Conservation (phyloP, 2,888 invertebrate genomes). For the Drosophila hamatofila region DNA sequence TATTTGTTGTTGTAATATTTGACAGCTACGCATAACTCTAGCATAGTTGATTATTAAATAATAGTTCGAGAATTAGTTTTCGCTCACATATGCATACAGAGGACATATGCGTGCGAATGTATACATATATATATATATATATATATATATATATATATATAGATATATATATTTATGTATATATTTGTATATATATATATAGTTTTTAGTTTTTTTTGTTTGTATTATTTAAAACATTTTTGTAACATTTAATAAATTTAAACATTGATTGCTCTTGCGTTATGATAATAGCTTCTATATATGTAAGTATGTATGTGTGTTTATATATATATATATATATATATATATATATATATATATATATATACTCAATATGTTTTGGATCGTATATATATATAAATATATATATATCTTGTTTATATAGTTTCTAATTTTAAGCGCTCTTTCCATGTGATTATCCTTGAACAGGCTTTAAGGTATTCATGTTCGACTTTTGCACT, state of each 20-base stretch:
- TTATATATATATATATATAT: too few species aligned
- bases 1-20: conserved; percentile 34
- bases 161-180: conserved; percentile 6
- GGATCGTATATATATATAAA: neutral
- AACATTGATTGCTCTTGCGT: conserved; percentile 79
- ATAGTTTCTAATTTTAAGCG: conserved; percentile 29
- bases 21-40: conserved; percentile 58
- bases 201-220: conserved; percentile 9
- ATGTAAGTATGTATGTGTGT: conserved; percentile 20
- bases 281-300: conserved; percentile 66
- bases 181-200: conserved; percentile 9
- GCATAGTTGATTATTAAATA: conserved; percentile 30
- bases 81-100: conserved; percentile 2
- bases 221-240: conserved; percentile 55
- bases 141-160: conserved; percentile 9
- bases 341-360: conserved; percentile 25
- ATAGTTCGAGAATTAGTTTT: conserved; percentile 29
- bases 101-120: conserved; percentile 20
- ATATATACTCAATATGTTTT: too few species aligned
- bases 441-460: conserved; percentile 55
- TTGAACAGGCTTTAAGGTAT: conserved; percentile 39
- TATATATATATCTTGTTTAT: conserved; percentile 1
- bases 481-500: conserved; percentile 28
- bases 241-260: conserved; percentile 73
- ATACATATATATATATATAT: conserved; percentile 21